These are phyloP conservation scores for Julus scanicus DNA, from an alignment of 2,888 invertebrate species.

Conservation along the genomic window DNA sequence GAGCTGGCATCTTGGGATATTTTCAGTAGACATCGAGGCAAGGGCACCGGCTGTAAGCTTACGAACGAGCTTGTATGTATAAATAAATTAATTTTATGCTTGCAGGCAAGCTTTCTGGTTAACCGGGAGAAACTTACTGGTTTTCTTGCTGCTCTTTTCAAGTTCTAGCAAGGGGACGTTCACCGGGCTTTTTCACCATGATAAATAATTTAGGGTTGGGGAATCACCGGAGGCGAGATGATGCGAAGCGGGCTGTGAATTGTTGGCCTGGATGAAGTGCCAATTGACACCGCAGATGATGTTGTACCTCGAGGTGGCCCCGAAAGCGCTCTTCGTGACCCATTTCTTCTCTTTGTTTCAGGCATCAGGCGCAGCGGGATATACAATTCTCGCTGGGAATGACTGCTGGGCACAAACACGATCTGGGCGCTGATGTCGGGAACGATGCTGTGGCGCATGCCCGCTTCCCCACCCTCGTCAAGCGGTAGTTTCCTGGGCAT, in stretches of 20 bases:
- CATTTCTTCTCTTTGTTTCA: constrained; percentile 34
- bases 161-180: neutral
- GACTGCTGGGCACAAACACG: constrained; percentile 50
- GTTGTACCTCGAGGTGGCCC: neutral
- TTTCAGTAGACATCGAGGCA: neutral
- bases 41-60: neutral
- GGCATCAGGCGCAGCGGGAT: constrained; percentile 41
- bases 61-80: neutral
- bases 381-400: constrained; percentile 5
- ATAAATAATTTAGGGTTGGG: constrained; percentile 1
- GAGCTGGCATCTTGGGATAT: neutral
- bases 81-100: neutral
- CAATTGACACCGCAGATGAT: neutral
- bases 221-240: neutral
- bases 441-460: neutral
- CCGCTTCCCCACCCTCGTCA: constrained; percentile 7
- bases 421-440: constrained; percentile 52
- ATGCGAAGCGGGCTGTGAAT: neutral
- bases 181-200: neutral
- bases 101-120: neutral
- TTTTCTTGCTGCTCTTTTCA: neutral
- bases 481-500: neutral
- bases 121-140: neutral
- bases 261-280: neutral
- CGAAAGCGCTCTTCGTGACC: constrained; percentile 6